Evolutionary conservation across 2,113 vertebrate species (phyloP), one percentile per base, ranked within the genome.

Genomic region (Solea solea): DNA sequence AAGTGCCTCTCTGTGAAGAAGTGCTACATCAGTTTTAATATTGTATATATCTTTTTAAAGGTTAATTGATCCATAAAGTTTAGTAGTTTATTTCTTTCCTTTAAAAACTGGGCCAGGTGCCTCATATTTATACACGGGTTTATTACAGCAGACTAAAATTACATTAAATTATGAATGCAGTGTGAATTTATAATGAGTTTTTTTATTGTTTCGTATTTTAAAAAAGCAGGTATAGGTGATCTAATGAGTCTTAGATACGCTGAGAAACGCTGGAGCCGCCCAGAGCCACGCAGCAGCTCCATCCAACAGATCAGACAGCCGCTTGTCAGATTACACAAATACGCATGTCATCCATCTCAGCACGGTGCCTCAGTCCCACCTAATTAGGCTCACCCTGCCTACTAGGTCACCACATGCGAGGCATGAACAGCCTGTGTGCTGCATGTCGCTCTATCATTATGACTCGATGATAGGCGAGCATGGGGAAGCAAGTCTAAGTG

Each of bases 301-400:
- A 65, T 61, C 74, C 34, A 34, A 14, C 71, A 80, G 81, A 86
- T 87, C 48, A 14, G 60, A 28, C 76, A 63, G 72, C 49, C 54
- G 62, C 56, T 63, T 74, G 69, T 84, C 89, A 88, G 88, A 90
- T 88, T 90, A 89, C 81, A 78, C 45, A 52, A 80, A 68, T 66
- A 73, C 59, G 77, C 81, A 80, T 83, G 88, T 81, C 82, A 62
- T 70, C 78, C 74, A 73, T 64, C 82, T 80, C 70, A 80, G 81
- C 80, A 64, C 27, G 52, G 57, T 51, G 88, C 73, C 74, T 66
- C 77, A 68, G 81, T 84, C 78, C 54, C 78, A 54, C 62, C 67
- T 90, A 84, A 91, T 91, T 83, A 88, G 85, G 45, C 80, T 86
- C 85, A 86, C 59, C 76, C 51, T 21, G 80, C 56, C 52, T 64